Conservation (phyloP, 2,888 invertebrate species). For the Lycophotia porphyrea region DNA sequence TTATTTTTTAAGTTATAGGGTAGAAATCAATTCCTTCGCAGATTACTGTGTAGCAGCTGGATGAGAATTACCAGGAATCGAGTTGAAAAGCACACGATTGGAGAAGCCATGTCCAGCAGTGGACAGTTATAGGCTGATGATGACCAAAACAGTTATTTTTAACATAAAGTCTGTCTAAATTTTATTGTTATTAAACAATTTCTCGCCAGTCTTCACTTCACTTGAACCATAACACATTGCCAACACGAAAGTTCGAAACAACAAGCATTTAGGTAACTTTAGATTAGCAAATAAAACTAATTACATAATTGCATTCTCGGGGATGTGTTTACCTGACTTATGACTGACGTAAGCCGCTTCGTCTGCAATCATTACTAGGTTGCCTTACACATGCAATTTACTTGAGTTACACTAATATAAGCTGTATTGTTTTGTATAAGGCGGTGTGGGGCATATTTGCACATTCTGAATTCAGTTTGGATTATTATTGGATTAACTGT, state of each 20-base stretch:
- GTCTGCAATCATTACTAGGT: constrained; percentile 53
- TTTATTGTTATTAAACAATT: not conserved
- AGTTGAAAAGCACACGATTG: not conserved
- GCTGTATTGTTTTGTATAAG: constrained; percentile 33
- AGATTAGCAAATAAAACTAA: constrained; percentile 51
- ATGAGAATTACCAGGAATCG: not conserved
- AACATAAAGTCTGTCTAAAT: not conserved
- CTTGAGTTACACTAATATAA: constrained; percentile 38
- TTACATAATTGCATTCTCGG: constrained; percentile 54
- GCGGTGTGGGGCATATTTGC: constrained; percentile 2
- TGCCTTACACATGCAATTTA: constrained; percentile 42
- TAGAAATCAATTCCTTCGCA: not conserved
- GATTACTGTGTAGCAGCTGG: not conserved
- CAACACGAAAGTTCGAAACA: constrained; percentile 20
- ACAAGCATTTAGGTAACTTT: constrained; percentile 28
- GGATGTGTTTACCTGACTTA: constrained; percentile 35
- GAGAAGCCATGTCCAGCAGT: not conserved
- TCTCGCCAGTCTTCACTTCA: not conserved
- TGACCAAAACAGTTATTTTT: not conserved
- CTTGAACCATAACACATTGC: not conserved
- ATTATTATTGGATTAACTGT: constrained; percentile 2
- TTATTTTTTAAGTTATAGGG: not conserved
- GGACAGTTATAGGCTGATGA: not conserved
- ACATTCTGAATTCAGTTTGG: constrained; percentile 23
- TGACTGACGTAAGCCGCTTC: constrained; percentile 42